phyloP scores from a whole-genome alignment of 2,888 invertebrate genomes.

The Ornithoptera alexandrae region DNA sequence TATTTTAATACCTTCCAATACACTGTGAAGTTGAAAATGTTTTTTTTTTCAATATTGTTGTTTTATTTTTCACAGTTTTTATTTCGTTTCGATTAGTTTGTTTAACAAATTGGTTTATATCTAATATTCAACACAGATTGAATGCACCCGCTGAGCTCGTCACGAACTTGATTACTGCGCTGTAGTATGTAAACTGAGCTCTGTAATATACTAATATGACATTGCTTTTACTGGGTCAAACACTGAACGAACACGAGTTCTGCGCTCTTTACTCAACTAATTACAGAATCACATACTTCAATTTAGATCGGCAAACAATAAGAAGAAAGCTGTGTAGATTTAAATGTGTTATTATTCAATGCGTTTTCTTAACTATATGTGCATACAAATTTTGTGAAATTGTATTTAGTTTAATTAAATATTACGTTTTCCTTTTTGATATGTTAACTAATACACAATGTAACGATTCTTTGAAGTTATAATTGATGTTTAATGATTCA shows the following conservation, averaged over 20 bases:
- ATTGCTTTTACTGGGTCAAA: conserved; percentile 36
- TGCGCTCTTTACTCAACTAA: conserved; percentile 41
- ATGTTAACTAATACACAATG: too few relatives aligned
- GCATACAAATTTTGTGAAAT: conserved; percentile 32
- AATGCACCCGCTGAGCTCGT: neutral
- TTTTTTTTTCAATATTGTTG: too few relatives aligned
- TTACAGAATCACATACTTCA: conserved; percentile 40
- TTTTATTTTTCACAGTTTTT: too few relatives aligned
- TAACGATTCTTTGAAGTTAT: too few relatives aligned
- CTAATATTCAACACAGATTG: conserved; percentile 3
- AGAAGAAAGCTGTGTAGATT: conserved; percentile 44
- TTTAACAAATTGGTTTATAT: conserved; percentile 11
- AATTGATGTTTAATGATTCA: too few relatives aligned
- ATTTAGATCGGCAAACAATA: conserved; percentile 38
- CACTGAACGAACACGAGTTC: conserved; percentile 43
- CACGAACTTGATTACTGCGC: conserved; percentile 27
- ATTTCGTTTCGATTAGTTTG: too few relatives aligned
- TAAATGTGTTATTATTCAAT: conserved; percentile 36
- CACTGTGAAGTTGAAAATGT: too few relatives aligned
- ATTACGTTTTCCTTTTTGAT: neutral
- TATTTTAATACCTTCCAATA: too few relatives aligned
- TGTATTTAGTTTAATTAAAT: conserved; percentile 5
- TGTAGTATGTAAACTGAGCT: conserved; percentile 18
- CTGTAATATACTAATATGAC: conserved; percentile 25
- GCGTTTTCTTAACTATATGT: conserved; percentile 39